Base-by-base conservation (phyloP, 2,797 vertebrate genomes). In the Setipinna tenuifilis region DNA sequence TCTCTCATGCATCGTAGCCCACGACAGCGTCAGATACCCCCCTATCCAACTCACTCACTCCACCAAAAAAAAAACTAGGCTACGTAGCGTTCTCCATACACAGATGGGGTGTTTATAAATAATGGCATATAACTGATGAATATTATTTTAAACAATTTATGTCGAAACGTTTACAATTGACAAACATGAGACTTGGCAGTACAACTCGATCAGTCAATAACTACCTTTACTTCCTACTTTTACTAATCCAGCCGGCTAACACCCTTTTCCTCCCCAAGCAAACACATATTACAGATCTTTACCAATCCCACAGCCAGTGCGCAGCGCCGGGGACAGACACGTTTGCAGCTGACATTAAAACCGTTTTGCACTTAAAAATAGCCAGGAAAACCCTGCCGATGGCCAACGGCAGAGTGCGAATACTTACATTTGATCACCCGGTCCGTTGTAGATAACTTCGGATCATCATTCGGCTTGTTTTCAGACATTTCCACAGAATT, bases 361-460 rank as follows among this genome's bases (percentile, higher is more conserved):
- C 61, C 50, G 84, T 85, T 46, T 83, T 58, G 62, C 85, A 83
- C 85, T 86, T 87, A 80, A 85, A 90, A 86, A 31, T 78, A 62
- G 65, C 46, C 48, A 21, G 41, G 19, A 12, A n/a, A 61, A 14
- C 48, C 71, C 21, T 10, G 71, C 19, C 80, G 57, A 11, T 58
- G 21, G 83, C 87, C 84, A 89, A 86, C 2, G 83, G 41, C 82
- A 65, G 89, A 86, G 82, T 78, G 21, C 21, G 83, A 68, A 86
- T 90, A 96, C 98, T 97, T 94, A 99, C 98, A 97, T 98, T 98
- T 98, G 93, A 99, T 96, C 94, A 96, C 97, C 96, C 98, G 95
- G 94, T 98, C 98, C 95, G 97, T 97, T 94, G 98, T 99, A 91
- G 98, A 98, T 94, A 99, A 97, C 97, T 98, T 98, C 93, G 98